Conservation (phyloP, 2,888 invertebrate species). For the Epicampocera succincta region DNA sequence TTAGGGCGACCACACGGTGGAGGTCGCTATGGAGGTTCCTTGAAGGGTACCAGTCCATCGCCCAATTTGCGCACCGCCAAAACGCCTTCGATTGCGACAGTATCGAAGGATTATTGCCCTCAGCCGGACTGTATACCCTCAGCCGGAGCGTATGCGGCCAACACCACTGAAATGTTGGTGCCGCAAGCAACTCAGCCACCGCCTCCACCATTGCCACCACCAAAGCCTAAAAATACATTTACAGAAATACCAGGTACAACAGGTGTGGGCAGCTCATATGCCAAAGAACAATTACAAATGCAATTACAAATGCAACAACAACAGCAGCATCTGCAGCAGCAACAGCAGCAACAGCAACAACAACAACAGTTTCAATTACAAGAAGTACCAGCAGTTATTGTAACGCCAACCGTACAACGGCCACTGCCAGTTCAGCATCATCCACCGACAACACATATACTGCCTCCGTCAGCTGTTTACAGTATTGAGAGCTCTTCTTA, state of each 20-base stretch:
- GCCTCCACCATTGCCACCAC: constrained; percentile 77
- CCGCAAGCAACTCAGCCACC: constrained; percentile 71
- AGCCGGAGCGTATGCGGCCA: constrained; percentile 73
- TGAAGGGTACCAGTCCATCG: constrained; percentile 80
- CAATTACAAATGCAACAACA: constrained; percentile 71
- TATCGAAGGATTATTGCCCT: constrained; percentile 81
- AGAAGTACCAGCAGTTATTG: constrained; percentile 71
- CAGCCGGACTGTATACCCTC: constrained; percentile 80
- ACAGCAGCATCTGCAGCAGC: no score
- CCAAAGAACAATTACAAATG: constrained; percentile 76
- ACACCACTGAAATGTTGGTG: constrained; percentile 70
- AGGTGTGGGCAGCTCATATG: constrained; percentile 80
- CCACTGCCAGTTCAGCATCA: constrained; percentile 73
- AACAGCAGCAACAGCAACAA: constrained; percentile 73
- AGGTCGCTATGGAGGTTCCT: constrained; percentile 81
- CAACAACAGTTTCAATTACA: constrained; percentile 77
- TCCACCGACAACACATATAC: constrained; percentile 78
- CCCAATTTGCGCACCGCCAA: constrained; percentile 81
- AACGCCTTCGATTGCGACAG: constrained; percentile 81
- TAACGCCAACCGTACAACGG: constrained; percentile 72
- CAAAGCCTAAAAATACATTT: constrained; percentile 80
- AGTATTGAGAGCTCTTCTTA: constrained; percentile 80
- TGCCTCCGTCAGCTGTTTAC: constrained; percentile 80
- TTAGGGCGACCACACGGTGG: constrained; percentile 80
- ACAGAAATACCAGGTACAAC: constrained; percentile 81